phyloP scores from a whole-genome alignment of 2,113 vertebrate genomes.

The Gasterosteus nipponicus region DNA sequence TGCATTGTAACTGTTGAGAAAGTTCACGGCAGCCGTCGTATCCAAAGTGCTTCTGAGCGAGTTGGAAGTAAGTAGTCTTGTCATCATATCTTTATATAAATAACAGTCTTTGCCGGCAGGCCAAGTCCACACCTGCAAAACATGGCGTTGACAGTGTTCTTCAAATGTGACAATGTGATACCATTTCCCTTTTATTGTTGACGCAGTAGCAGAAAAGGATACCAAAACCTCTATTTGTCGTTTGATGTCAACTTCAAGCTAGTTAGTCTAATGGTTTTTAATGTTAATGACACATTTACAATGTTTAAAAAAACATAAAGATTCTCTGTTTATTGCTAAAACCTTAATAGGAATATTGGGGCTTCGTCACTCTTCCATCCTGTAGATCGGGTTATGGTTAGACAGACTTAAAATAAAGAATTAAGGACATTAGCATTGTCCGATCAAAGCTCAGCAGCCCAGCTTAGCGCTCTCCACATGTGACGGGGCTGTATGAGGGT shows the following conservation, averaged over 20 bases:
- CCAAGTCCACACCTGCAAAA: conserved; percentile 41
- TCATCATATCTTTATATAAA: conserved; percentile 77
- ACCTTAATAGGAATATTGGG: not conserved
- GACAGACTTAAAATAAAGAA: conserved; percentile 9
- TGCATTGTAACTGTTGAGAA: conserved; percentile 30
- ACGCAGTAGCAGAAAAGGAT: conserved; percentile 7
- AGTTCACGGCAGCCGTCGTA: conserved; percentile 48
- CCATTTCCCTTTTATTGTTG: conserved; percentile 54
- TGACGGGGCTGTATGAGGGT: no score
- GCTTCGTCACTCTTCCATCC: conserved; percentile 4
- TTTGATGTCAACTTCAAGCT: not conserved
- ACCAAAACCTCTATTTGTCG: not conserved
- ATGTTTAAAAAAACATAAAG: not conserved
- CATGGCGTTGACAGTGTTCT: conserved; percentile 45
- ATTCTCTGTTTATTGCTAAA: not conserved
- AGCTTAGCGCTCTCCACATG: not conserved
- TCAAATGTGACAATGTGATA: conserved; percentile 27
- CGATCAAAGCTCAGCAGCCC: not conserved
- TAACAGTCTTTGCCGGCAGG: conserved; percentile 65
- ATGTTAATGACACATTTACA: not conserved
- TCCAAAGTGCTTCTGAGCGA: conserved; percentile 81
- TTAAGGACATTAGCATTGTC: not conserved
- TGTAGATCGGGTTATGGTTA: not conserved
- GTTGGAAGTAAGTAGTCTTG: conserved; percentile 74
- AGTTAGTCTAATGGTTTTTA: not conserved